Percentiles rank a stretch among this genome's conserved stretches.
These are phyloP conservation scores for Petrosia ficiformis DNA, from an alignment of 37 sponge, comb jelly and placozoan species.

Conservation along the genomic window DNA sequence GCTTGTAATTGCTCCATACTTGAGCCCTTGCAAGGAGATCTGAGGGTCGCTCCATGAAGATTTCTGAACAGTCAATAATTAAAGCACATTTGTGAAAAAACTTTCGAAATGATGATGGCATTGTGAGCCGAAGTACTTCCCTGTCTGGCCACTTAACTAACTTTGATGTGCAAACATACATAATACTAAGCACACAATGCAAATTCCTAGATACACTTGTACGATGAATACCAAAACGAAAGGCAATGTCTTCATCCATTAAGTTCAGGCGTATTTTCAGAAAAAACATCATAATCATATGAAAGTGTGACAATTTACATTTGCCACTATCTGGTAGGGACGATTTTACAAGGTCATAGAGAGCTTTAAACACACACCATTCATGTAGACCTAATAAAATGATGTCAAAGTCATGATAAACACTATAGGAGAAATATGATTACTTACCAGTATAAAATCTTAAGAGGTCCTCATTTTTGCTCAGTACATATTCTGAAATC, in stretches of 20 bases:
- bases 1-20: slow-evolving; percentile 28
- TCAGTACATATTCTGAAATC: too few relatives aligned
- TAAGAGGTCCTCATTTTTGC: too few relatives aligned
- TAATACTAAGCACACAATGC: background rate
- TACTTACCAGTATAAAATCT: too few relatives aligned
- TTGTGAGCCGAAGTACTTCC: slow-evolving; percentile 10
- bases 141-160: slow-evolving; percentile 28
- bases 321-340: background rate
- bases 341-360: background rate
- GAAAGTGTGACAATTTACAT: background rate
- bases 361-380: slow-evolving; percentile 1
- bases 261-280: slow-evolving; percentile 18
- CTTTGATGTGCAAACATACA: background rate
- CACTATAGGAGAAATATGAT: too few relatives aligned
- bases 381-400: slow-evolving; percentile 1
- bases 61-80: slow-evolving; percentile 51
- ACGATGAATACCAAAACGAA: slow-evolving; percentile 13
- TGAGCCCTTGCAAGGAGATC: slow-evolving; percentile 40
- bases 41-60: slow-evolving; percentile 45
- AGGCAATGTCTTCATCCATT: slow-evolving; percentile 21
- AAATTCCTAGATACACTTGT: slow-evolving; percentile 22
- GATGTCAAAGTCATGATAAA: background rate
- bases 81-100: background rate
- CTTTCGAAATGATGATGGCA: slow-evolving; percentile 11
- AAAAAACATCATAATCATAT: slow-evolving; percentile 2